Conservation (phyloP, 2,888 invertebrate species). For the Clanis bilineata region DNA sequence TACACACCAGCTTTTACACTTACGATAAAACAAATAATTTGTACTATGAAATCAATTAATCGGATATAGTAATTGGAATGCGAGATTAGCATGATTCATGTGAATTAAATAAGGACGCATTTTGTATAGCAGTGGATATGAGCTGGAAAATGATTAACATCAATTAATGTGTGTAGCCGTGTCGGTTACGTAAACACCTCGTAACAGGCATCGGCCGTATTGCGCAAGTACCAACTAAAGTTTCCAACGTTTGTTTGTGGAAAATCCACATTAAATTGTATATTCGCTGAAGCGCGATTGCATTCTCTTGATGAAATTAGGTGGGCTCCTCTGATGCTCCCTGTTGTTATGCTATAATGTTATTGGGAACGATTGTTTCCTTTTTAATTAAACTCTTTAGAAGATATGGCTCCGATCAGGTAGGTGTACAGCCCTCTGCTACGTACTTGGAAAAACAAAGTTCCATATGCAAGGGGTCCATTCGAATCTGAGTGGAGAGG, state of each 20-base stretch:
- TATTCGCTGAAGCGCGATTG: slow-evolving; percentile 24
- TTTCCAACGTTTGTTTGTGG: slow-evolving; percentile 21
- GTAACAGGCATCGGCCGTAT: slow-evolving; percentile 26
- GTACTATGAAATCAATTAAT: neutral
- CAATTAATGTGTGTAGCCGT: slow-evolving; percentile 38
- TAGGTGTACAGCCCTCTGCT: neutral
- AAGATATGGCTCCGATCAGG: too few species aligned
- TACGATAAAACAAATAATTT: neutral
- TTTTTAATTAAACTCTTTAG: neutral
- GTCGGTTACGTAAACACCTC: slow-evolving; percentile 39
- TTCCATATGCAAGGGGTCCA: neutral
- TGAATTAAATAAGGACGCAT: neutral
- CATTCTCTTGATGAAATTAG: slow-evolving; percentile 23
- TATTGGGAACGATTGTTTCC: neutral
- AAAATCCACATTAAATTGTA: slow-evolving; percentile 23
- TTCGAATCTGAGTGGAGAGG: too few species aligned
- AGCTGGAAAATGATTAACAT: slow-evolving; percentile 41
- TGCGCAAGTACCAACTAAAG: slow-evolving; percentile 30
- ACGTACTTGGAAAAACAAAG: neutral
- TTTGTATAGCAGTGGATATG: slow-evolving; percentile 24
- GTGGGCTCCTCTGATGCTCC: neutral
- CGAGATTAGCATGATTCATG: neutral
- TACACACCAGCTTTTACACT: neutral
- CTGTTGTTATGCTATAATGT: neutral
- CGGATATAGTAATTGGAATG: neutral